phyloP scores from a whole-genome alignment of 1,140 invertebrate genomes.

The Trachymyrmex cornetzi region DNA sequence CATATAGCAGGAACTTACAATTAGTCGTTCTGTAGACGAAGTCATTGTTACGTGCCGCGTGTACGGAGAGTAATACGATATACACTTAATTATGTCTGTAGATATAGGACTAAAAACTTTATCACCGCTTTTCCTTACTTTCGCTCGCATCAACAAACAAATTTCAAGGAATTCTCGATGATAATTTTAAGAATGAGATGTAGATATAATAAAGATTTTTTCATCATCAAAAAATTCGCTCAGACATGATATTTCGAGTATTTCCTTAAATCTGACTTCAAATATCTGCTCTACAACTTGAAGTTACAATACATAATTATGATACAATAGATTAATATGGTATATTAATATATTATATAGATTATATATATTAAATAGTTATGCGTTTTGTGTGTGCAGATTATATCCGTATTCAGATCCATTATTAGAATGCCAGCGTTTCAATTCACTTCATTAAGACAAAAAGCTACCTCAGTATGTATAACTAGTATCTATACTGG shows the following conservation, averaged over 20 bases:
- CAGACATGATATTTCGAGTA: background rate
- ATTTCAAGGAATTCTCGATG: background rate
- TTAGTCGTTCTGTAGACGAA: conserved; percentile 49
- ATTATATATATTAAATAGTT: no score
- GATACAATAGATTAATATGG: background rate
- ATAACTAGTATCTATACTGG: no score
- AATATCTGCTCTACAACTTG: background rate
- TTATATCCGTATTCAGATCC: no score
- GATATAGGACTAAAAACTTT: conserved; percentile 59
- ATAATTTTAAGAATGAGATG: background rate
- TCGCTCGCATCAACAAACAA: background rate
- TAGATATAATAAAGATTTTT: background rate
- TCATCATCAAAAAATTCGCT: background rate
- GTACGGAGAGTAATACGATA: conserved; percentile 33
- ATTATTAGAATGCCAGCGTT: no score
- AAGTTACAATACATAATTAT: background rate
- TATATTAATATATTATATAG: no score
- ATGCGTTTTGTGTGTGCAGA: no score
- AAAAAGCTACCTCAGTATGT: no score
- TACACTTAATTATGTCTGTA: conserved; percentile 70
- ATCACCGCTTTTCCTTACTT: conserved; percentile 36
- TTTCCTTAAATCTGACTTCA: background rate
- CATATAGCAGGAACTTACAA: conserved; percentile 16
- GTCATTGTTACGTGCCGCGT: conserved; percentile 69
- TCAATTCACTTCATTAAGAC: no score